Percentiles rank a stretch among this genome's conserved stretches.
These are phyloP conservation scores for Eidolon dupreanum DNA, from an alignment of 2,797 vertebrate genomes.

Conservation along the genomic window DNA sequence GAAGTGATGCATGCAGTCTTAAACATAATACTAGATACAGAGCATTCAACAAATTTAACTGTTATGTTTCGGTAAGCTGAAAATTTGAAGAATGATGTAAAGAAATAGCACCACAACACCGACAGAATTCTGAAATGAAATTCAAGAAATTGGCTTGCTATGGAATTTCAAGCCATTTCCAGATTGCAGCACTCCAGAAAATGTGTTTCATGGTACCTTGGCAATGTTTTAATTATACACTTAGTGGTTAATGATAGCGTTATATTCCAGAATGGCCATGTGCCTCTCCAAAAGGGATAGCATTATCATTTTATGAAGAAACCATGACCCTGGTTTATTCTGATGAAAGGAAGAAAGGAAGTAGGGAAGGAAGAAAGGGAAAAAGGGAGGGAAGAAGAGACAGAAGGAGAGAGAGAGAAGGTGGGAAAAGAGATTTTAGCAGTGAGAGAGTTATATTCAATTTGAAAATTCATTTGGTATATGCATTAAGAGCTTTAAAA, in stretches of 20 bases:
- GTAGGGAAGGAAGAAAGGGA: neutral
- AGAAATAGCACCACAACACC: neutral
- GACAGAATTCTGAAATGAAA: neutral
- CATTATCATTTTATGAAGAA: neutral
- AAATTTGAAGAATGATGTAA: neutral
- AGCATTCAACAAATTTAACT: neutral
- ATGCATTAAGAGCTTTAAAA: neutral
- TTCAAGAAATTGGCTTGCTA: neutral
- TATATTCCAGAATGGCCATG: neutral
- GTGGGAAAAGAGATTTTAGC: neutral
- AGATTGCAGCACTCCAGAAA: neutral
- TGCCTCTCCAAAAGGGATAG: neutral
- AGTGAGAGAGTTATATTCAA: neutral
- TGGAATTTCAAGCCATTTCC: conserved; percentile 13
- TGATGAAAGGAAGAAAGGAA: neutral
- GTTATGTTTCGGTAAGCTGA: neutral
- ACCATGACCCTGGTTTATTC: neutral
- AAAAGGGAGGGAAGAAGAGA: too few relatives aligned
- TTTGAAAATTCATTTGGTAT: neutral
- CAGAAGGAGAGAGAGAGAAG: neutral
- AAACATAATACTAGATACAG: neutral
- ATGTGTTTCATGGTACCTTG: neutral
- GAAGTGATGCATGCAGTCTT: neutral
- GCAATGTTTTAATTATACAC: neutral
- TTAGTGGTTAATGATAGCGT: neutral